These are phyloP conservation scores for Ypsolopha sequella DNA, from an alignment of 2,888 invertebrate species.

Conservation along the genomic window DNA sequence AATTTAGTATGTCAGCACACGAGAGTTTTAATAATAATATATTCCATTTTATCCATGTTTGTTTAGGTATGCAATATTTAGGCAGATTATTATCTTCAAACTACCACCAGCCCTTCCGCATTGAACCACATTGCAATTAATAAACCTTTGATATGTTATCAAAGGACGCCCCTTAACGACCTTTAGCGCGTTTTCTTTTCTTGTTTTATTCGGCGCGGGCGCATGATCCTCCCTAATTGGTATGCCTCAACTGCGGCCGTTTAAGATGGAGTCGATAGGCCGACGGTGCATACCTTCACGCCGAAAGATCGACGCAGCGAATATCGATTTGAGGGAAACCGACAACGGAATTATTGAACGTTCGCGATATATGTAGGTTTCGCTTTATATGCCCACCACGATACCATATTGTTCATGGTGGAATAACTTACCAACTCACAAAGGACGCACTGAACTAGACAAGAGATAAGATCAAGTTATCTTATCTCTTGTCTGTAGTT, in stretches of 20 bases:
- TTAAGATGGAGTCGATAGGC: constrained; percentile 45
- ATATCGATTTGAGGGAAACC: background rate
- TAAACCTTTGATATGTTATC: background rate
- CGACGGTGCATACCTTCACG: constrained; percentile 49
- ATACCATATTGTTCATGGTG: too few relatives aligned
- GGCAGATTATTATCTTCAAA: background rate
- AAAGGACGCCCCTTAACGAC: background rate
- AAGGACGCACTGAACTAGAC: too few relatives aligned
- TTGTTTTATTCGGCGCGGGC: constrained; percentile 7
- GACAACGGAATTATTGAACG: background rate
- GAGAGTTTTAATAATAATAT: too few relatives aligned
- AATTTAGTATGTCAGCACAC: too few relatives aligned
- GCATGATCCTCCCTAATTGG: constrained; percentile 25
- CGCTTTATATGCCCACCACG: too few relatives aligned
- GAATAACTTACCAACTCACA: too few relatives aligned
- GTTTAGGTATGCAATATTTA: background rate
- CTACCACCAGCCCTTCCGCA: background rate
- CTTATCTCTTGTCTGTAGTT: too few relatives aligned
- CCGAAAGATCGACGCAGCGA: constrained; percentile 10
- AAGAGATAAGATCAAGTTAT: too few relatives aligned
- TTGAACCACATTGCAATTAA: background rate
- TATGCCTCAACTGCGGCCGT: constrained; percentile 41
- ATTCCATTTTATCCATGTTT: too few relatives aligned
- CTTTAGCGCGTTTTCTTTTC: constrained; percentile 3
- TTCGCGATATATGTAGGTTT: background rate